Percentiles rank a stretch among this genome's conserved stretches.
phyloP scores from a whole-genome alignment of 1,140 invertebrate genomes.

The Ruditapes philippinarum region DNA sequence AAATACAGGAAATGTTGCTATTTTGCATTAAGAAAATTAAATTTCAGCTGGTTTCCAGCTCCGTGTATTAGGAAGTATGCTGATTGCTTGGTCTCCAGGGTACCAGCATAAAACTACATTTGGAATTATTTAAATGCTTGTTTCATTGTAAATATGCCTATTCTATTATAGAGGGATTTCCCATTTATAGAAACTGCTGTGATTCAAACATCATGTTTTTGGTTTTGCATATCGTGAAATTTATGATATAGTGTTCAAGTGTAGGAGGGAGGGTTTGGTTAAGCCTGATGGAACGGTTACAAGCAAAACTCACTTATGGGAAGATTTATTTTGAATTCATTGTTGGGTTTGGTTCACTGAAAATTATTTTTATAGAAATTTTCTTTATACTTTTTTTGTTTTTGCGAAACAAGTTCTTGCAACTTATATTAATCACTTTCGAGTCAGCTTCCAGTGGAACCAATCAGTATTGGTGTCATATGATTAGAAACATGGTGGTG shows the following conservation, averaged over 20 bases:
- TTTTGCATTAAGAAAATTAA: constrained; percentile 15
- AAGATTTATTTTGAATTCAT: no score
- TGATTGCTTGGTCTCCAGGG: not conserved
- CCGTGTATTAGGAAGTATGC: not conserved
- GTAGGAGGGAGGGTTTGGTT: no score
- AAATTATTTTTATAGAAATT: no score
- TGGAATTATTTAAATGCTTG: not conserved
- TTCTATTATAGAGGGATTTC: not conserved
- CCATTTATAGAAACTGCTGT: not conserved
- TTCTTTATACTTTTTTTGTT: no score
- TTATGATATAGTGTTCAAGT: not conserved
- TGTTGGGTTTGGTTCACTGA: no score
- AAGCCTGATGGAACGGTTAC: no score
- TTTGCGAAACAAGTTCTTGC: no score
- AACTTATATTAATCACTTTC: no score
- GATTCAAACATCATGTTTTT: not conserved
- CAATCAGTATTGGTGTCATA: no score
- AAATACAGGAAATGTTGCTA: not conserved
- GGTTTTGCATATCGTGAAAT: not conserved
- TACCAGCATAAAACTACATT: not conserved
- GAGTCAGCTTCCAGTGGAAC: no score
- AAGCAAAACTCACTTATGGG: no score
- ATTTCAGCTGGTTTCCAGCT: not conserved
- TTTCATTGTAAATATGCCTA: not conserved
- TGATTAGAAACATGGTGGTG: no score